phyloP scores from a whole-genome alignment of 2,888 invertebrate genomes.

The Litoditis marina region DNA sequence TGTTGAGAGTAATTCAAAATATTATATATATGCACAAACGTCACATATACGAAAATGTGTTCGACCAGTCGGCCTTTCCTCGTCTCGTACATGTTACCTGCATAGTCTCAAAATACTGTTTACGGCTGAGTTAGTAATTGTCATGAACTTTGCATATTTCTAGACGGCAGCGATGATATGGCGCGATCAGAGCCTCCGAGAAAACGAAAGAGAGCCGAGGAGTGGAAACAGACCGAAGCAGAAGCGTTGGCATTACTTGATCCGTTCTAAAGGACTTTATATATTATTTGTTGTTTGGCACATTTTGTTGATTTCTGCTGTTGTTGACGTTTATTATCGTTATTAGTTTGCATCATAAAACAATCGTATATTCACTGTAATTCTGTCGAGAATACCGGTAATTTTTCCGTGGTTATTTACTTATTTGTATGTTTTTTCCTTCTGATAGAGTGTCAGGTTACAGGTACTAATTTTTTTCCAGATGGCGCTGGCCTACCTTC shows the following conservation, averaged over 20 bases:
- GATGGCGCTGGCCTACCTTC: slow-evolving; percentile 37
- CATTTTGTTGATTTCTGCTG: slow-evolving; percentile 21
- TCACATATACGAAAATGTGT: too few relatives aligned
- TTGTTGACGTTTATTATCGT: slow-evolving; percentile 23
- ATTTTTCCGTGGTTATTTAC: too few relatives aligned
- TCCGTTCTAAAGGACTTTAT: slow-evolving; percentile 9
- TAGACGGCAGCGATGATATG: not conserved
- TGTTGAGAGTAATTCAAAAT: too few relatives aligned
- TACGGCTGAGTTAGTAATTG: not conserved
- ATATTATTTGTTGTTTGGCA: slow-evolving; percentile 4
- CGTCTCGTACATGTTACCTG: too few relatives aligned
- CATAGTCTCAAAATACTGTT: too few relatives aligned
- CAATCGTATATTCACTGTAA: too few relatives aligned
- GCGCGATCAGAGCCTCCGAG: slow-evolving; percentile 11
- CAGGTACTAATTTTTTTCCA: not conserved
- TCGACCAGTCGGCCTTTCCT: too few relatives aligned
- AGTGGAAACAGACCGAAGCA: slow-evolving; percentile 32
- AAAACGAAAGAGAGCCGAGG: slow-evolving; percentile 16
- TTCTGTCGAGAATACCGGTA: too few relatives aligned
- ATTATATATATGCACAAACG: too few relatives aligned
- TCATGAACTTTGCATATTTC: not conserved
- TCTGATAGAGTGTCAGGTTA: not conserved
- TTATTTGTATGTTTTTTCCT: not conserved
- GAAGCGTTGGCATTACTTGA: slow-evolving; percentile 39
- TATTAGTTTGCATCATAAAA: too few relatives aligned